Evolutionary conservation across 2,113 vertebrate genomes (phyloP).

Genomic region (Eptesicus fuscus): DNA sequence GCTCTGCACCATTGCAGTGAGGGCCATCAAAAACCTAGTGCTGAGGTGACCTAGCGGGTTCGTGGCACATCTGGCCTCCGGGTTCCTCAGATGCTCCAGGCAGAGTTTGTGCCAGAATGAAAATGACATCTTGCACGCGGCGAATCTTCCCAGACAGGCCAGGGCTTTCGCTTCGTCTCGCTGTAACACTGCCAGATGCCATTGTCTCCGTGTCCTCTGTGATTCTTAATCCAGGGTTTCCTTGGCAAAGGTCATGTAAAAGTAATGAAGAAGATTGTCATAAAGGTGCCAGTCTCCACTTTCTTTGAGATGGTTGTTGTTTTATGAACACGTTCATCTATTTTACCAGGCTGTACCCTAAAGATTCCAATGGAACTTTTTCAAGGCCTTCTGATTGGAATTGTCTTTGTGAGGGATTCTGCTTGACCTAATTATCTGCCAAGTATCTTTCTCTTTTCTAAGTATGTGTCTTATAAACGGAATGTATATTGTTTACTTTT

Average conservation of each 20-base stretch:
- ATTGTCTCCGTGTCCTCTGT: neutral
- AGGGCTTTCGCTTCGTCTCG: neutral
- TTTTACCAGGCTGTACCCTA: neutral
- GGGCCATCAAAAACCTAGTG: constrained; percentile 24
- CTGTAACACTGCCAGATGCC: constrained; percentile 17
- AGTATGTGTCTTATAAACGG: neutral
- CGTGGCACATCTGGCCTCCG: constrained; percentile 39
- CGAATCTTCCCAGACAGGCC: constrained; percentile 29
- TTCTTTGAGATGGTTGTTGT: neutral
- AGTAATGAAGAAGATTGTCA: neutral
- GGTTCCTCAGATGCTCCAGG: neutral
- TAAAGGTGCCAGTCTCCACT: neutral
- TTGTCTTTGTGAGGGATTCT: constrained; percentile 15
- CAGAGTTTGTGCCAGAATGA: constrained; percentile 32
- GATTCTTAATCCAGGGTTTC: constrained; percentile 36
- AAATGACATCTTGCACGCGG: neutral
- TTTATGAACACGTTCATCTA: neutral
- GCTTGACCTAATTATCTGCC: neutral
- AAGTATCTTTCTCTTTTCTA: neutral
- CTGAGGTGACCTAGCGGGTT: constrained; percentile 30
- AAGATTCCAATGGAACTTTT: neutral
- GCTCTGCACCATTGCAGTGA: neutral
- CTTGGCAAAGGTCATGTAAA: neutral
- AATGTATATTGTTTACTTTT: neutral
- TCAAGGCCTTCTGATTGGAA: neutral